phyloP scores from a whole-genome alignment of 1,140 invertebrate genomes.

The Drosophila pallidifrons region DNA sequence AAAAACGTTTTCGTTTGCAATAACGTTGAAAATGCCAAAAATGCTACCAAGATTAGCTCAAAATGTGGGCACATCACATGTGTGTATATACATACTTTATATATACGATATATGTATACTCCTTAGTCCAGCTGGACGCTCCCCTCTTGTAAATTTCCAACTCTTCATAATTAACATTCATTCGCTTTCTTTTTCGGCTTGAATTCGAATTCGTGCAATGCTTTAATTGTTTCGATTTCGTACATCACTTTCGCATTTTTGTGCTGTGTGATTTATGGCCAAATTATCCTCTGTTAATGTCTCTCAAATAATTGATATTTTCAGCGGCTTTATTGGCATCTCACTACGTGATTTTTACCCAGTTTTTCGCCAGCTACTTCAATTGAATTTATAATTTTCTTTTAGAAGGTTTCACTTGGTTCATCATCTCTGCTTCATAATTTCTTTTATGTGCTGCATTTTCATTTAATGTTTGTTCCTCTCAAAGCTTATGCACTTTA shows the following conservation, averaged over 20 bases:
- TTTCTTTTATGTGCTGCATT: constrained; percentile 5
- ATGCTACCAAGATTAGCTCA: constrained; percentile 11
- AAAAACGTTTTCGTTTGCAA: constrained; percentile 10
- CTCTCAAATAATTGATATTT: constrained; percentile 9
- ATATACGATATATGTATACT: no score
- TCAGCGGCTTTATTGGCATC: not conserved
- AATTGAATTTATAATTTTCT: not conserved
- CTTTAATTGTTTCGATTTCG: constrained; percentile 52
- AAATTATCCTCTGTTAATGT: constrained; percentile 13
- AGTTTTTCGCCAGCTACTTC: not conserved
- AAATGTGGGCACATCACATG: not conserved
- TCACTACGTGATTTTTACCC: not conserved
- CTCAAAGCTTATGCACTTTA: not conserved
- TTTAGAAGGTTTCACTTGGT: not conserved
- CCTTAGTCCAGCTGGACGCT: not conserved
- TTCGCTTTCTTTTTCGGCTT: constrained; percentile 34
- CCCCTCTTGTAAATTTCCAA: not conserved
- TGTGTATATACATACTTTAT: not conserved
- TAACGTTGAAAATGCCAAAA: constrained; percentile 7
- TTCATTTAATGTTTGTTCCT: not conserved
- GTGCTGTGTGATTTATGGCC: constrained; percentile 36
- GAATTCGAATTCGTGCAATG: constrained; percentile 31
- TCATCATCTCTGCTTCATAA: not conserved
- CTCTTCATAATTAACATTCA: constrained; percentile 63
- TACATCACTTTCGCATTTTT: constrained; percentile 26